Evolutionary conservation across 2,888 invertebrate genomes (phyloP).

Genomic region (Antitype chi): DNA sequence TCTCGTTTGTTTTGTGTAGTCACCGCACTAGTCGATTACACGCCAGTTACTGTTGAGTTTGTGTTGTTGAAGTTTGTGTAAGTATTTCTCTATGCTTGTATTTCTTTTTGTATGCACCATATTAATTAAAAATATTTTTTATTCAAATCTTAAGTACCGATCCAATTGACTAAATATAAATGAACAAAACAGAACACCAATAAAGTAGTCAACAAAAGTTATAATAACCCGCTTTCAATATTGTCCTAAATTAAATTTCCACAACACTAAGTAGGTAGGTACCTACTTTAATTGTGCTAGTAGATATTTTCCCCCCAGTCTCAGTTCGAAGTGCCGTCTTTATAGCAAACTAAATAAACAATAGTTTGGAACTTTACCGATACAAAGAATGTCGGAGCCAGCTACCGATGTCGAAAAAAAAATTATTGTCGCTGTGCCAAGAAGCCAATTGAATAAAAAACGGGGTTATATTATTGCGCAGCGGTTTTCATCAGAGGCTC

Average conservation of each 20-base stretch:
- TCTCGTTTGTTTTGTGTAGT: slow-evolving; percentile 73
- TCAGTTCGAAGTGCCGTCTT: background rate
- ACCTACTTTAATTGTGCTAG: background rate
- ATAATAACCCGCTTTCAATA: background rate
- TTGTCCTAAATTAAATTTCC: slow-evolving; percentile 7
- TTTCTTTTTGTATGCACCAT: background rate
- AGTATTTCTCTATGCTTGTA: slow-evolving; percentile 34
- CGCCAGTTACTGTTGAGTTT: slow-evolving; percentile 47
- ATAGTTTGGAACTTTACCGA: slow-evolving; percentile 51
- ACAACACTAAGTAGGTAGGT: background rate
- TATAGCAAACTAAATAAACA: slow-evolving; percentile 50
- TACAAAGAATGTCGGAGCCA: slow-evolving; percentile 49
- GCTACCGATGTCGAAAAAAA: slow-evolving; percentile 75
- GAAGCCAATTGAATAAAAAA: slow-evolving; percentile 83
- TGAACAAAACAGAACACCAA: background rate
- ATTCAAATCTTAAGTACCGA: background rate
- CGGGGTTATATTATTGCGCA: slow-evolving; percentile 81
- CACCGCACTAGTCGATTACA: slow-evolving; percentile 64
- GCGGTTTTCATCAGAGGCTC: slow-evolving; percentile 76
- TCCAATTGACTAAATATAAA: background rate
- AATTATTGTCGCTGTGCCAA: slow-evolving; percentile 86
- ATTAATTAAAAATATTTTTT: background rate
- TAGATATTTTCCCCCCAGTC: background rate
- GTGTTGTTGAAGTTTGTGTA: slow-evolving; percentile 51
- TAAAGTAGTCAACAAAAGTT: background rate